A percentile compares a stretch with the other conserved stretches of the same genome.
phyloP scores from a whole-genome alignment of 2,113 vertebrate species.

The Odocoileus virginianus region DNA sequence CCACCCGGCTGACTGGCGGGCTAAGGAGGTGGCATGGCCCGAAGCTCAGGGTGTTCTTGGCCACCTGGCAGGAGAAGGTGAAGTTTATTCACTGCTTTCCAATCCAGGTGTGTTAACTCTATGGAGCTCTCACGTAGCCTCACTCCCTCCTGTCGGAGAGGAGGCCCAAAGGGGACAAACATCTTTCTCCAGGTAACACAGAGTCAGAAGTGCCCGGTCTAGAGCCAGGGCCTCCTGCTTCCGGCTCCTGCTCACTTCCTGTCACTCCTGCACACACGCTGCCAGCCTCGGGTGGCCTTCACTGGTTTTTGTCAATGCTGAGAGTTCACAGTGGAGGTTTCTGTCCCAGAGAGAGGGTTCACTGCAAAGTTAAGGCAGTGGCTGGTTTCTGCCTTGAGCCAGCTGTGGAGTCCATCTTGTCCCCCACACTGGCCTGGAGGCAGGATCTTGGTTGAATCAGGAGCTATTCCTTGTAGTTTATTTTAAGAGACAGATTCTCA shows the following conservation, averaged over 20 bases:
- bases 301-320: accelerated
- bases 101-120: background rate
- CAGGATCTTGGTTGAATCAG: background rate
- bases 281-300: background rate
- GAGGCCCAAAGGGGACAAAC: background rate
- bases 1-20: background rate
- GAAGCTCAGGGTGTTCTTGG: background rate
- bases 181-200: background rate
- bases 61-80: background rate
- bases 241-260: background rate
- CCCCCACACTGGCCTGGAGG: background rate
- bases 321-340: background rate
- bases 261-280: accelerated
- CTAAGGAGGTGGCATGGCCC: background rate
- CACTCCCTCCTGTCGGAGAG: background rate
- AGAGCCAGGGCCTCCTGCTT: background rate
- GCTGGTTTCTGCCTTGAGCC: background rate
- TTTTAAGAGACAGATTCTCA: background rate
- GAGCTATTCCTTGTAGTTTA: background rate
- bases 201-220: background rate
- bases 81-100: background rate
- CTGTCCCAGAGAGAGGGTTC: background rate
- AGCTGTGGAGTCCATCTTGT: background rate
- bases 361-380: accelerated
- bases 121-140: background rate